These are phyloP conservation scores for Gymnosoma rotundatum DNA, from an alignment of 2,888 invertebrate genomes.

Conservation along the genomic window DNA sequence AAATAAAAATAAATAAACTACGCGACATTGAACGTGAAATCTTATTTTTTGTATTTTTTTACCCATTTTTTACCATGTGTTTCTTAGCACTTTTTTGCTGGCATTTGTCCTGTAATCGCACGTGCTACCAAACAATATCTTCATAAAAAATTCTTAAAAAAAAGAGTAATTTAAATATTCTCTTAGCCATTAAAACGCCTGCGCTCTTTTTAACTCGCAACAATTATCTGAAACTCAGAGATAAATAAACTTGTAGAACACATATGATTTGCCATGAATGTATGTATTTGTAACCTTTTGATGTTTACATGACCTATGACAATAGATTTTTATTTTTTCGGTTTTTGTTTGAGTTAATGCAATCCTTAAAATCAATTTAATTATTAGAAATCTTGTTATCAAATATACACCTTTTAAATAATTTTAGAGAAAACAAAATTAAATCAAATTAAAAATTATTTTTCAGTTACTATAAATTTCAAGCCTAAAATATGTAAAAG, in stretches of 20 bases:
- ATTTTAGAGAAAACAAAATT: slow-evolving; percentile 28
- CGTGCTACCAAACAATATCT: slow-evolving; percentile 45
- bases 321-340: slow-evolving; percentile 42
- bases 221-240: slow-evolving; percentile 51
- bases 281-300: slow-evolving; percentile 9
- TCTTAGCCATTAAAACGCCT: slow-evolving; percentile 6
- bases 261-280: not conserved
- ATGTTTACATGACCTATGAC: slow-evolving; percentile 65
- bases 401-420: not conserved
- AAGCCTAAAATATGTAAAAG: not conserved
- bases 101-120: slow-evolving; percentile 41
- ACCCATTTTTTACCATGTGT: slow-evolving; percentile 62
- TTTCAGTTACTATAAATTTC: slow-evolving; percentile 14
- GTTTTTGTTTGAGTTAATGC: slow-evolving; percentile 1
- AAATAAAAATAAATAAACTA: slow-evolving; percentile 63
- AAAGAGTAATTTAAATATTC: slow-evolving; percentile 36
- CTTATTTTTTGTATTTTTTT: slow-evolving; percentile 30
- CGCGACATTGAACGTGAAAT: slow-evolving; percentile 72
- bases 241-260: slow-evolving; percentile 62
- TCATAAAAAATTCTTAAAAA: not conserved
- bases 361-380: not conserved
- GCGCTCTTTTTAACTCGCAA: slow-evolving; percentile 36
- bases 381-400: slow-evolving; percentile 31
- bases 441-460: slow-evolving; percentile 50
- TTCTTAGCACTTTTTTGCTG: slow-evolving; percentile 28